Conservation (phyloP, 2,113 vertebrate species). For the Gobiocypris rarus region DNA sequence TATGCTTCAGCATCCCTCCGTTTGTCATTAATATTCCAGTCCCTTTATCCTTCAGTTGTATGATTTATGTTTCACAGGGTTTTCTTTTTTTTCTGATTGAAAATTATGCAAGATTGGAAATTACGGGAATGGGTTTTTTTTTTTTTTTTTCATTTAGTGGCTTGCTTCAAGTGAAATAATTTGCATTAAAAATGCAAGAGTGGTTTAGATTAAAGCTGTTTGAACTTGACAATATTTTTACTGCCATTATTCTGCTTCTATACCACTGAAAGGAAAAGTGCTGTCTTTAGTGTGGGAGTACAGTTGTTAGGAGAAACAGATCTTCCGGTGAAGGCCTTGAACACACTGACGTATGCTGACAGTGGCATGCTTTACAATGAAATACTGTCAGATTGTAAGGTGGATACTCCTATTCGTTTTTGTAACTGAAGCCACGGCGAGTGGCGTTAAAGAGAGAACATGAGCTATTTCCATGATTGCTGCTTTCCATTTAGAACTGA, state of each 20-base stretch:
- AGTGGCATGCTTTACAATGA: conserved; percentile 32
- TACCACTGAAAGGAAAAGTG: conserved; percentile 6
- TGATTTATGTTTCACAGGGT: not conserved
- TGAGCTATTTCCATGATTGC: not conserved
- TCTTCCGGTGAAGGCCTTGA: conserved; percentile 5
- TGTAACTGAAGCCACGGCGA: conserved; percentile 4
- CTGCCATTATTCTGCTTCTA: not conserved
- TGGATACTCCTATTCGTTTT: not conserved
- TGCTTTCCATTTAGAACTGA: not conserved
- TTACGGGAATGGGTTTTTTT: not conserved
- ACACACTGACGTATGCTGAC: conserved; percentile 25
- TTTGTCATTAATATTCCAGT: conserved; percentile 24
- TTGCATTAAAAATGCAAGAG: conserved; percentile 4
- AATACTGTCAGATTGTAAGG: conserved; percentile 5
- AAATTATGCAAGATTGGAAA: not conserved
- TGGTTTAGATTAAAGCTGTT: not conserved
- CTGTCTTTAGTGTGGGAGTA: conserved; percentile 16
- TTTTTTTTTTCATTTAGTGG: not conserved
- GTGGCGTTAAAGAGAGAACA: not conserved
- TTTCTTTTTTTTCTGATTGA: not conserved
- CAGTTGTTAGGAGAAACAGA: conserved; percentile 26
- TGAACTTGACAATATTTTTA: conserved; percentile 3
- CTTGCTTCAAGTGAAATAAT: not conserved
- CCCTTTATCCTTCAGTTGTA: not conserved
- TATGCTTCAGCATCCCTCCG: not conserved